Evolutionary conservation across 1,140 invertebrate genomes (phyloP).

Genomic region (Diplogasteroides magnus): DNA sequence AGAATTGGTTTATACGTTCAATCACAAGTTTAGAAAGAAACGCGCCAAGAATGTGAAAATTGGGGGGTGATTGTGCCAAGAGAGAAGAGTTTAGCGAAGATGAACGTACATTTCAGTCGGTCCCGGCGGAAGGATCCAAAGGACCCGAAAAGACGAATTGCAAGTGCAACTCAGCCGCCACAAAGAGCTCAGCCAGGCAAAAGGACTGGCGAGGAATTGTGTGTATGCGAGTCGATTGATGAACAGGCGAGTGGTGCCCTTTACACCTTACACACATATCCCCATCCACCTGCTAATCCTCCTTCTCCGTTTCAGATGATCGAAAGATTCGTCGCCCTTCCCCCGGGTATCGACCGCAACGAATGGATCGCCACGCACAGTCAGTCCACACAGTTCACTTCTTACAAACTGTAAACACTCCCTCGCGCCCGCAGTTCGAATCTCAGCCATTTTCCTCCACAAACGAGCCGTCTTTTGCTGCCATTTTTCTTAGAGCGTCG

Average conservation of each 20-base stretch:
- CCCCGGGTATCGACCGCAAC: conserved; percentile 43
- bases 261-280: not conserved
- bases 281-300: not conserved
- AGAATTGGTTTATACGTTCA: no score
- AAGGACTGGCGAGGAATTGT: no score
- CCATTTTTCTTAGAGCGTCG: no score
- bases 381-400: no score
- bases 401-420: no score
- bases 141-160: not conserved
- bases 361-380: conserved; percentile 54
- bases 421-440: no score
- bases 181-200: no score
- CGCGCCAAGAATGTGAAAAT: not conserved
- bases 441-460: no score
- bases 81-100: not conserved
- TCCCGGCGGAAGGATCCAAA: not conserved
- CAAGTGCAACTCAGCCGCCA: not conserved
- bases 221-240: conserved; percentile 53
- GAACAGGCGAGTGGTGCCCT: conserved; percentile 30
- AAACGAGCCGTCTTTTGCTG: no score
- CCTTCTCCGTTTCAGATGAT: conserved; percentile 34
- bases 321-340: conserved; percentile 42
- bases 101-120: not conserved
- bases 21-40: no score
- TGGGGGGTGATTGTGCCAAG: not conserved